A percentile compares a stretch with the other conserved stretches of the same genome.
Conservation (phyloP, 1,140 invertebrate genomes). For the Euwallacea fornicatus region DNA sequence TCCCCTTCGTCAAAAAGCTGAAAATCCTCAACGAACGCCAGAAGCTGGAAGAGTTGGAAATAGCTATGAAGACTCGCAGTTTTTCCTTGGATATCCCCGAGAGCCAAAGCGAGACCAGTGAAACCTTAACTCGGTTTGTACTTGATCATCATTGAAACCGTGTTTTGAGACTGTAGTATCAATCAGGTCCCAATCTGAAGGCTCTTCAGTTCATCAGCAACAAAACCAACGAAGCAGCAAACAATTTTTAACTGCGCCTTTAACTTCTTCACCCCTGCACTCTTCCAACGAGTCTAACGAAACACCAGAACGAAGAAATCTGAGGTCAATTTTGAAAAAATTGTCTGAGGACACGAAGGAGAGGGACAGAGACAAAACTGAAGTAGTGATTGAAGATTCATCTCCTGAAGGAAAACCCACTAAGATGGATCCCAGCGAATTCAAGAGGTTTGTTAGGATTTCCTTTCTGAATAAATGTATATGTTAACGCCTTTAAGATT, state of each 20-base stretch:
- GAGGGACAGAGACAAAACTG: slow-evolving; percentile 49
- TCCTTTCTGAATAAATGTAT: neutral
- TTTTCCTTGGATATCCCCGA: slow-evolving; percentile 78
- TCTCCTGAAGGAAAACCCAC: slow-evolving; percentile 52
- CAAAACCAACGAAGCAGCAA: slow-evolving; percentile 48
- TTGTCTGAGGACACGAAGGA: slow-evolving; percentile 66
- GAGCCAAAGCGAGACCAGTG: slow-evolving; percentile 58
- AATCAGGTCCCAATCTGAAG: slow-evolving; percentile 55
- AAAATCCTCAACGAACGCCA: slow-evolving; percentile 87
- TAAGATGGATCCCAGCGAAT: slow-evolving; percentile 58
- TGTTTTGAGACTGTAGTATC: neutral
- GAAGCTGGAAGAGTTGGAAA: slow-evolving; percentile 79
- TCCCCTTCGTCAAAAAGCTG: slow-evolving; percentile 84
- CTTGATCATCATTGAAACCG: slow-evolving; percentile 4
- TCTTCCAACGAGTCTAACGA: slow-evolving; percentile 75
- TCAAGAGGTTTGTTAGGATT: slow-evolving; percentile 53
- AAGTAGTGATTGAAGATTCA: slow-evolving; percentile 37
- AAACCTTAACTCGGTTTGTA: slow-evolving; percentile 49
- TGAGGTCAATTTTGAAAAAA: slow-evolving; percentile 85
- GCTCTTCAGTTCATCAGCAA: slow-evolving; percentile 58
- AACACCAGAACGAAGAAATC: slow-evolving; percentile 75
- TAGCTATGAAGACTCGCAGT: slow-evolving; percentile 70
- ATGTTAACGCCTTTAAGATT: slow-evolving; percentile 47
- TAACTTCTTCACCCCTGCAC: slow-evolving; percentile 50
- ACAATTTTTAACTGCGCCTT: slow-evolving; percentile 38